A percentile compares a stretch with the other conserved stretches of the same genome.
Conservation (phyloP, 2,888 invertebrate species). For the Belgica antarctica region DNA sequence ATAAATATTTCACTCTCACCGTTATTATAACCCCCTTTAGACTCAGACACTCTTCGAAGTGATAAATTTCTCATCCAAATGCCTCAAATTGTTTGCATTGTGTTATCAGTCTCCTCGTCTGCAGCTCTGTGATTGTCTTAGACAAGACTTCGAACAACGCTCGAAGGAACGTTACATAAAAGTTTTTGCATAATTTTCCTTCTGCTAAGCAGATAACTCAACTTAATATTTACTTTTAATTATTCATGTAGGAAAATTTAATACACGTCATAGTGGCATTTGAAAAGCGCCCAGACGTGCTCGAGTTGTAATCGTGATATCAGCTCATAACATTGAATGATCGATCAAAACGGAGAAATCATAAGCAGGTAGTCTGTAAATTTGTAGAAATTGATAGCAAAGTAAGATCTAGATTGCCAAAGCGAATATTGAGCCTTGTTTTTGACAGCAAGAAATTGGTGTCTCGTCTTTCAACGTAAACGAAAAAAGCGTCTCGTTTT, state of each 20-base stretch:
- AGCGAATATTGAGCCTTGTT: too few relatives aligned
- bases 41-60: slow-evolving; percentile 10
- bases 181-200: slow-evolving; percentile 27
- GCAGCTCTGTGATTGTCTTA: not conserved
- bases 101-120: slow-evolving; percentile 14
- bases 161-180: slow-evolving; percentile 2
- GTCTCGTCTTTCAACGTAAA: too few relatives aligned
- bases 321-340: not conserved
- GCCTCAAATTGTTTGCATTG: slow-evolving; percentile 20
- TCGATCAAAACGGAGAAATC: not conserved
- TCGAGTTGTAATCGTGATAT: not conserved
- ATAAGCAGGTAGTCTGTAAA: too few relatives aligned
- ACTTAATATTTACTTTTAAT: slow-evolving; percentile 33
- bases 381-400: too few relatives aligned
- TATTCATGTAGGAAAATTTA: slow-evolving; percentile 3
- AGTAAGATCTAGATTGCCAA: too few relatives aligned
- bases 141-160: not conserved
- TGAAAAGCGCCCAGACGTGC: not conserved
- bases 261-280: not conserved
- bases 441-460: too few relatives aligned
- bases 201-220: not conserved
- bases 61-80: slow-evolving; percentile 1
- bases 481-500: too few relatives aligned
- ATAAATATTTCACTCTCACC: not conserved
- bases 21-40: not conserved